Evolutionary conservation across 2,888 invertebrate genomes (phyloP).

Genomic region (Drosophila ezoana): DNA sequence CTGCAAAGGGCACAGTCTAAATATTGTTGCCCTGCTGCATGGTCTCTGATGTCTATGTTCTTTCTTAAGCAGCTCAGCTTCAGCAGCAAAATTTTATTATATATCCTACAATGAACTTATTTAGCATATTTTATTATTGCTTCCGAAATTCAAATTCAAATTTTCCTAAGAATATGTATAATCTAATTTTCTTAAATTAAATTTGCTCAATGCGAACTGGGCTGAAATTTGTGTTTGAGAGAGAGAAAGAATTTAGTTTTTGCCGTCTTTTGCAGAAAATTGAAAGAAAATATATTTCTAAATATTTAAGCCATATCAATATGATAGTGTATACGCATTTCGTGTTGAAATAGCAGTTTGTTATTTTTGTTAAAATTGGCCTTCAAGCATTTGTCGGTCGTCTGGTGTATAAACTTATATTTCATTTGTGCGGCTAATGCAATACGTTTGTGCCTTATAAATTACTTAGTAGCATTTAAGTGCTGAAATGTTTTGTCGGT

Average conservation of each 20-base stretch:
- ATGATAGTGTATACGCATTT: conserved; percentile 9
- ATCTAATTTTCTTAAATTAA: too few species aligned
- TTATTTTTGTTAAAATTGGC: conserved; percentile 32
- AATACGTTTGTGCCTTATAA: conserved; percentile 58
- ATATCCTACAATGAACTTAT: too few species aligned
- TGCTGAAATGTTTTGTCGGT: conserved; percentile 58
- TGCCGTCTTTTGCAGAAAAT: too few species aligned
- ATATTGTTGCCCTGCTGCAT: not conserved
- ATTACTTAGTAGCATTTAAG: conserved; percentile 67
- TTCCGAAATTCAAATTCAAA: too few species aligned
- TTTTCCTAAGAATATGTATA: too few species aligned
- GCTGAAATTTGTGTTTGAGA: too few species aligned
- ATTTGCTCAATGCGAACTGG: too few species aligned
- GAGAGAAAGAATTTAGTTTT: too few species aligned
- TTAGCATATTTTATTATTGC: too few species aligned
- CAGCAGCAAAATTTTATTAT: not conserved
- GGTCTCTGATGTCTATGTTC: not conserved
- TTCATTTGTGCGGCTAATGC: conserved; percentile 56
- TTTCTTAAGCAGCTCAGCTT: not conserved
- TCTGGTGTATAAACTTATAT: conserved; percentile 18
- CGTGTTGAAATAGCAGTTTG: not conserved
- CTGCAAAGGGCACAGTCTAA: not conserved
- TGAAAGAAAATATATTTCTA: too few species aligned
- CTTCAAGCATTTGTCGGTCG: conserved; percentile 15
- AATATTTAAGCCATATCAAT: too few species aligned